A percentile compares a stretch with the other conserved stretches of the same genome.
phyloP scores from a whole-genome alignment of 2,888 invertebrate genomes.

The Euplexia lucipara region DNA sequence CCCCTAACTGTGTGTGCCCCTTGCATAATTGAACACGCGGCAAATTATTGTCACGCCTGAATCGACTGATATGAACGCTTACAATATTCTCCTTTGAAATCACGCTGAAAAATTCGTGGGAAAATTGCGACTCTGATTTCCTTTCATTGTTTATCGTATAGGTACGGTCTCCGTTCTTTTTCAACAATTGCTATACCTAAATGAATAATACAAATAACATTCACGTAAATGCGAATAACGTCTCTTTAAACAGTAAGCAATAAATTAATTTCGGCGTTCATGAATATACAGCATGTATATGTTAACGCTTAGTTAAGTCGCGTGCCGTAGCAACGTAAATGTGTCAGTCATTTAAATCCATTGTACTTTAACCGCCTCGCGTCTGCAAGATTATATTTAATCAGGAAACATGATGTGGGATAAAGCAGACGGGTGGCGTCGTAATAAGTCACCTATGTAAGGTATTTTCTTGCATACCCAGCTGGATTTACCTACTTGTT shows the following conservation, averaged over 20 bases:
- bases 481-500: conserved; percentile 47
- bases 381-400: conserved; percentile 74
- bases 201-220: conserved; percentile 16
- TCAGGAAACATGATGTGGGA: conserved; percentile 71
- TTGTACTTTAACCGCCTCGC: conserved; percentile 69
- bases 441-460: conserved; percentile 52
- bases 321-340: conserved; percentile 45
- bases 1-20: conserved; percentile 82
- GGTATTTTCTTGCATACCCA: conserved; percentile 22
- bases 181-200: conserved; percentile 4
- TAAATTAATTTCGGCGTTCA: conserved; percentile 35
- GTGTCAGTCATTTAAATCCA: conserved; percentile 70
- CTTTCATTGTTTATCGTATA: conserved; percentile 2
- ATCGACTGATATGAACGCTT: conserved; percentile 73
- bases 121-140: conserved; percentile 10
- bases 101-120: conserved; percentile 26
- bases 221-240: conserved; percentile 8
- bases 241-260: conserved; percentile 30
- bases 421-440: conserved; percentile 57
- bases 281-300: conserved; percentile 26
- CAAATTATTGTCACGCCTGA: conserved; percentile 87
- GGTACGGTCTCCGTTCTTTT: conserved; percentile 3
- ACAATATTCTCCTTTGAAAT: conserved; percentile 73
- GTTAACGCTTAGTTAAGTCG: conserved; percentile 36
- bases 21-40: conserved; percentile 89